phyloP scores from a whole-genome alignment of 2,113 vertebrate species.

The Motacilla tschutschensis region DNA sequence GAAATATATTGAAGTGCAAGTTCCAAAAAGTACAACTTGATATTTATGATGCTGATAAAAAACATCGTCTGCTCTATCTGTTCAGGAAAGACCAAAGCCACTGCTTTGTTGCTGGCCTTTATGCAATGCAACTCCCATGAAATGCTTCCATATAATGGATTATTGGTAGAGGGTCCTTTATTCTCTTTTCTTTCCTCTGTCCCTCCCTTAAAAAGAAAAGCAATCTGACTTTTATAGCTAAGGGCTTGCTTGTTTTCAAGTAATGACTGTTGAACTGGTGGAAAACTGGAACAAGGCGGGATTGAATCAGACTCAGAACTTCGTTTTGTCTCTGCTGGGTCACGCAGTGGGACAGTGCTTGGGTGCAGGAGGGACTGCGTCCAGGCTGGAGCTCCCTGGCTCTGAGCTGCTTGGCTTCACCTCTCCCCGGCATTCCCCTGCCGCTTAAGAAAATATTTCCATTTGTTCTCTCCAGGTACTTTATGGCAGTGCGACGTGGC shows the following conservation, averaged over 20 bases:
- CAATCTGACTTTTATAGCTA: neutral
- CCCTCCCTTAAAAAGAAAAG: neutral
- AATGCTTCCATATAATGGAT: neutral
- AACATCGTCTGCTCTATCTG: neutral
- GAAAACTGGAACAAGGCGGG: neutral
- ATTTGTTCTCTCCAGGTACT: conserved; percentile 54
- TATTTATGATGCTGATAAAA: neutral
- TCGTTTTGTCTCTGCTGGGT: neutral
- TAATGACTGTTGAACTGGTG: neutral
- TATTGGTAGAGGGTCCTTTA: neutral
- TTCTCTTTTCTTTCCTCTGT: neutral
- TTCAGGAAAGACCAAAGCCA: neutral
- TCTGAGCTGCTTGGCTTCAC: neutral
- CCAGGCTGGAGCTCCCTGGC: conserved; percentile 7
- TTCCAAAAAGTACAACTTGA: neutral
- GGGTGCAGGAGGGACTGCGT: neutral
- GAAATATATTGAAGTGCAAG: neutral
- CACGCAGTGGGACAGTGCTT: neutral
- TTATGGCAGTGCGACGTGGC: conserved; percentile 12
- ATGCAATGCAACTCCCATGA: neutral
- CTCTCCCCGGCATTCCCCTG: conserved; percentile 16
- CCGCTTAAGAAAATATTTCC: conserved; percentile 18
- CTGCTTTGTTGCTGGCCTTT: neutral
- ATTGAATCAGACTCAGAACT: neutral
- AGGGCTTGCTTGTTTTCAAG: neutral